These are phyloP conservation scores for Leptinotarsa undecemlineata DNA, from an alignment of 1,140 invertebrate species.

Conservation along the genomic window DNA sequence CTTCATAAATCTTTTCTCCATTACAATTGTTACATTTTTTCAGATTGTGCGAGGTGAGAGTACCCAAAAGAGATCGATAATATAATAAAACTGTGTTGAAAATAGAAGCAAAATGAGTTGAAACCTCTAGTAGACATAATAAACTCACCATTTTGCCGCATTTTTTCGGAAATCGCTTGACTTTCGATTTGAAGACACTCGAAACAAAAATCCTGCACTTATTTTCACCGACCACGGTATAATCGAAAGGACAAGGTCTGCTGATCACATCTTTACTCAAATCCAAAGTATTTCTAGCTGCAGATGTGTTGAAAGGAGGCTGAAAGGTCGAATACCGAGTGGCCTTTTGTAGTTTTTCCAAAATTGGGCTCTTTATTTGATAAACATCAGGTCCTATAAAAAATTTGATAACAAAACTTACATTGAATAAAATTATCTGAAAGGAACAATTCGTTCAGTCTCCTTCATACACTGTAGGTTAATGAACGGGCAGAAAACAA, in stretches of 20 bases:
- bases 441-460: no score
- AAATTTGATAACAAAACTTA: background rate
- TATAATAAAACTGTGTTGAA: no score
- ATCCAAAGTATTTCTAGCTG: conserved; percentile 14
- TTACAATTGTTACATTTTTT: background rate
- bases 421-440: no score
- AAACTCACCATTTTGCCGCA: conserved; percentile 26
- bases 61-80: no score
- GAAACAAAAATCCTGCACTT: background rate
- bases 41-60: no score
- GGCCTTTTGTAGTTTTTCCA: conserved; percentile 28
- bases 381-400: conserved; percentile 30
- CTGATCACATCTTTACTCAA: background rate
- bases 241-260: background rate
- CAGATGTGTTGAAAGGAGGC: conserved; percentile 28
- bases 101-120: no score
- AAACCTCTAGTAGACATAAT: background rate
- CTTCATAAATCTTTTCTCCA: background rate
- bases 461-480: no score
- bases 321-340: conserved; percentile 16
- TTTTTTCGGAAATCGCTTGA: conserved; percentile 21
- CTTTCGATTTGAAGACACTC: conserved; percentile 31
- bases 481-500: no score
- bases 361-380: conserved; percentile 26
- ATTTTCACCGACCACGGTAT: background rate